phyloP scores from a whole-genome alignment of 2,888 invertebrate genomes.

The Dendrolimus pini region DNA sequence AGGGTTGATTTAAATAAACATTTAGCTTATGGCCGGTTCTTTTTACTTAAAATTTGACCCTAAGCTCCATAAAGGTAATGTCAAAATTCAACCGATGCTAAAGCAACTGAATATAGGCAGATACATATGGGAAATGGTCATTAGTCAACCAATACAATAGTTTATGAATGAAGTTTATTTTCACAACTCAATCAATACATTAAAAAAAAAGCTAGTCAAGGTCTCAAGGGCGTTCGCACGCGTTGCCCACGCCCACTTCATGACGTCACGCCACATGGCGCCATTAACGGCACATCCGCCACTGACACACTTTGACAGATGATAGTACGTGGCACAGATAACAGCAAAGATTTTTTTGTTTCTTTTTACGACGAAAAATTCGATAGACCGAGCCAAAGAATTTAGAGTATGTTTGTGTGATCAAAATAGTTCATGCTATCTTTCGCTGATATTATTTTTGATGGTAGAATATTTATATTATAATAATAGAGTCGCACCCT shows the following conservation, averaged over 20 bases:
- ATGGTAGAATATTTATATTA: not conserved
- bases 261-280: slow-evolving; percentile 3
- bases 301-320: slow-evolving; percentile 1
- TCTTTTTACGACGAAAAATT: not conserved
- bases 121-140: too few species aligned
- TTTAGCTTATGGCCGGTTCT: too few species aligned
- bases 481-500: too few species aligned
- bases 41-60: too few species aligned
- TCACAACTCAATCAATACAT: not conserved
- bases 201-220: not conserved
- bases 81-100: too few species aligned
- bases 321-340: not conserved
- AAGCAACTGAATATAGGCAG: too few species aligned
- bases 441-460: not conserved
- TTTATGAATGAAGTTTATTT: not conserved
- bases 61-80: too few species aligned
- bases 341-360: not conserved
- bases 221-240: not conserved
- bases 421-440: not conserved
- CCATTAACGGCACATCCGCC: slow-evolving; percentile 1
- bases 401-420: not conserved
- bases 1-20: too few species aligned
- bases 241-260: slow-evolving; percentile 3
- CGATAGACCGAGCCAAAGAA: not conserved
- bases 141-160: too few species aligned